Conservation (phyloP, 2,888 invertebrate species). For the Diarsia dahlii region DNA sequence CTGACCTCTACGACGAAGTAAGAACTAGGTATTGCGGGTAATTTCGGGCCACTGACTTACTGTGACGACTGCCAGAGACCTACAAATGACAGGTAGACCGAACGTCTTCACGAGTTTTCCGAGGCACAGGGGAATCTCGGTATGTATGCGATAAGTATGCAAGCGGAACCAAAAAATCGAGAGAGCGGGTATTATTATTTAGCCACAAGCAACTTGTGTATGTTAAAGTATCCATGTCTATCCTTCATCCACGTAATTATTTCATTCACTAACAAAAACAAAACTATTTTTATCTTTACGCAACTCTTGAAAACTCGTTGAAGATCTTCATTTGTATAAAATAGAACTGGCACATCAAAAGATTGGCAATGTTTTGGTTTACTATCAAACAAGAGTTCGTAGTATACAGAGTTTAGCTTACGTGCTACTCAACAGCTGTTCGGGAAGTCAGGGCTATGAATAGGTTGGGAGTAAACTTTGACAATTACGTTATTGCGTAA, state of each 20-base stretch:
- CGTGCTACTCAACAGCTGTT: conserved; percentile 46
- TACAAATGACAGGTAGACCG: no score
- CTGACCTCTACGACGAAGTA: no score
- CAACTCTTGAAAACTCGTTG: conserved; percentile 19
- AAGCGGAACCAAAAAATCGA: no score
- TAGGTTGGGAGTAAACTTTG: conserved; percentile 35
- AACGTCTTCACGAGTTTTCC: no score
- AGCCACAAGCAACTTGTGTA: not conserved
- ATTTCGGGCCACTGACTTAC: no score
- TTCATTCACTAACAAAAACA: conserved; percentile 35
- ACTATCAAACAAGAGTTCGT: conserved; percentile 46
- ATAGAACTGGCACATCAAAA: conserved; percentile 44
- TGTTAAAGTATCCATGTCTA: not conserved
- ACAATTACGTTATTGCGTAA: not conserved
- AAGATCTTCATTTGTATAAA: conserved; percentile 23
- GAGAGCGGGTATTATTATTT: not conserved
- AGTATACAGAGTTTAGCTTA: conserved; percentile 48
- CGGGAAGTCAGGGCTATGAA: conserved; percentile 23
- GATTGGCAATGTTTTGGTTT: conserved; percentile 51
- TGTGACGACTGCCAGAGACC: no score
- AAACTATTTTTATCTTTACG: conserved; percentile 26
- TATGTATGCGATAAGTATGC: no score
- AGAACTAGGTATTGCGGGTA: no score
- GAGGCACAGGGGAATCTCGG: no score
- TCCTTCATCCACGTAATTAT: conserved; percentile 2